phyloP scores from a whole-genome alignment of 1,140 invertebrate species.

The Heliconius hermathena region DNA sequence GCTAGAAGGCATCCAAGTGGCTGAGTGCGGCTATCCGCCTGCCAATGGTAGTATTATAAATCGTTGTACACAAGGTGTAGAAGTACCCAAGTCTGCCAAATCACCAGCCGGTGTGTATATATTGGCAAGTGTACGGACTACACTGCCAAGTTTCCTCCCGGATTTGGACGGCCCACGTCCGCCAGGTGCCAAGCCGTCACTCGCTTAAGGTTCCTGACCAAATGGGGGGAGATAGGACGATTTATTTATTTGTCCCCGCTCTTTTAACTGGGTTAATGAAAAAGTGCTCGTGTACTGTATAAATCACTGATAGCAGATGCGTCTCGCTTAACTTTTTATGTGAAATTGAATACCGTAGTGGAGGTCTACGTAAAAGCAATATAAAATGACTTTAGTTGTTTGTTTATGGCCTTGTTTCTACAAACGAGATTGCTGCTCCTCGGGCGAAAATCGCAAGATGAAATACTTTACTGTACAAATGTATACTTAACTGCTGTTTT shows the following conservation, averaged over 20 bases:
- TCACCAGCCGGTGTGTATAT: slow-evolving; percentile 49
- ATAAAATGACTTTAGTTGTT: slow-evolving; percentile 38
- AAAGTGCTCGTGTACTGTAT: slow-evolving; percentile 32
- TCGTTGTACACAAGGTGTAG: slow-evolving; percentile 56
- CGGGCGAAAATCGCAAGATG: slow-evolving; percentile 39
- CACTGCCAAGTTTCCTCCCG: slow-evolving; percentile 35
- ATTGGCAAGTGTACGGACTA: slow-evolving; percentile 48
- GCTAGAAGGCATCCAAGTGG: slow-evolving; percentile 8
- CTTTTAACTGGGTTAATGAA: slow-evolving; percentile 33
- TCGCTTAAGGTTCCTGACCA: slow-evolving; percentile 30
- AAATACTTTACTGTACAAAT: slow-evolving; percentile 32
- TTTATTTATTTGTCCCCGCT: slow-evolving; percentile 24
- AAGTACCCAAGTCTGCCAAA: slow-evolving; percentile 56
- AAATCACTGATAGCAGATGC: slow-evolving; percentile 37
- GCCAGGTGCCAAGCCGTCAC: slow-evolving; percentile 40
- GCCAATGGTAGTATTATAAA: slow-evolving; percentile 56
- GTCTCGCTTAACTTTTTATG: slow-evolving; percentile 35
- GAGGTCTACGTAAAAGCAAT: slow-evolving; percentile 36
- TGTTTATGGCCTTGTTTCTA: slow-evolving; percentile 38
- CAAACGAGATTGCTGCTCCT: slow-evolving; percentile 40
- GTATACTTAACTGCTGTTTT: slow-evolving; percentile 17
- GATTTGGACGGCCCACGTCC: slow-evolving; percentile 35
- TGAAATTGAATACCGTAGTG: slow-evolving; percentile 39
- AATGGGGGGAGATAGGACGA: slow-evolving; percentile 29
- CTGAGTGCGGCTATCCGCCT: slow-evolving; percentile 24